Base-by-base conservation (phyloP, 2,797 vertebrate genomes). In the Selene dorsalis region DNA sequence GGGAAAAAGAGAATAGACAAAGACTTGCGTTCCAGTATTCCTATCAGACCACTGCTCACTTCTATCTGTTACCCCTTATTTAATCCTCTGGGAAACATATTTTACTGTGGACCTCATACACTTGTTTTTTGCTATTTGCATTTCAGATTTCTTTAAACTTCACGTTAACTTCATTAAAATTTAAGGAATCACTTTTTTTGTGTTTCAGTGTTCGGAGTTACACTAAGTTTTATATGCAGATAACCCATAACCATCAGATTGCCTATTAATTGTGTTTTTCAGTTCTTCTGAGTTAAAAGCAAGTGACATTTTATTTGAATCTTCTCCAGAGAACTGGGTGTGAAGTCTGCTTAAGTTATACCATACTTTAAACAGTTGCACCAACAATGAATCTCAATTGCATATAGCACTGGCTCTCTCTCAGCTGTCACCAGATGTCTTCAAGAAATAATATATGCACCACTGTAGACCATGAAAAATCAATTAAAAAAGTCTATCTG, bases 221-320 rank as follows among this genome's bases (percentile, higher is more conserved):
- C 38, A 52, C 30, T 41, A 39, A 12, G 10, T 52, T 26, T 28
- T 26, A 35, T 50, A 67, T 28, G 6, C 26, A 43, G 8, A 24
- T 17, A 58, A 60, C 22, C 32, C 55, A 41, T 17, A 73, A 17
- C 24, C 6, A 18, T 24, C n/a, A 39, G 20, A 75, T 16, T 22
- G 30, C 53, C 59, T 59, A 24, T 75, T 69, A 73, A 84, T 58
- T 63, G 50, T 62, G n/a, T 43, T 68, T 73, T 58, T 73, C 53
- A 39, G 43, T 55, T 45, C 30, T 22, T 50, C 32, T 60, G n/a
- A 4, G 0, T 26, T 73, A 28, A 43, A 64, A 56, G 17, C 26
- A 71, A 68, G 6, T 41, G 20, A 76, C 52, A 30, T 30, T 82
- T 61, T 48, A 58, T 59, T 48, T 73, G 35, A 50, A 57, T 61